phyloP scores from a whole-genome alignment of 2,113 vertebrate genomes.

The Chloroceryle aenea region DNA sequence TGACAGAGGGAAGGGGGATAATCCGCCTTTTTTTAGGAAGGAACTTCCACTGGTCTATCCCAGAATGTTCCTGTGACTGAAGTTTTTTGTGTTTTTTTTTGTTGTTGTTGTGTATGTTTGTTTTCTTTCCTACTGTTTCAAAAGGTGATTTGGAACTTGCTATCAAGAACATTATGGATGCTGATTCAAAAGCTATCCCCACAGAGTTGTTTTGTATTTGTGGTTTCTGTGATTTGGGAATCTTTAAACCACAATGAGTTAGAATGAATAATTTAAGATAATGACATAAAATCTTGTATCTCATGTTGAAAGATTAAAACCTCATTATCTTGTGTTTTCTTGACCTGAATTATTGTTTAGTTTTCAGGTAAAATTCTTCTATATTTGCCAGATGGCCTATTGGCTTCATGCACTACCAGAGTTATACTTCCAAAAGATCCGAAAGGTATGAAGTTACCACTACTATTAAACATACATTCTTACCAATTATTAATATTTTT shows the following conservation, averaged over 20 bases:
- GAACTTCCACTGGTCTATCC: background rate
- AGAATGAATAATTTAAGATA: background rate
- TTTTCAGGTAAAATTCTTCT: slow-evolving; percentile 91
- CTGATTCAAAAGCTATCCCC: background rate
- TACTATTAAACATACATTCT: background rate
- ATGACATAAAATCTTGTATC: background rate
- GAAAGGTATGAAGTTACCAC: slow-evolving; percentile 76
- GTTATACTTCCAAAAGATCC: slow-evolving; percentile 86
- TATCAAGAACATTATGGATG: background rate
- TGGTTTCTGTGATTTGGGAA: background rate
- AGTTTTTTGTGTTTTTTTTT: background rate
- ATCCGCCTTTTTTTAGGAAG: fast-evolving
- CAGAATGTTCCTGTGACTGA: background rate
- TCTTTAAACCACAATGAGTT: background rate
- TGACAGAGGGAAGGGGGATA: background rate
- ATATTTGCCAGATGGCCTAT: slow-evolving; percentile 89
- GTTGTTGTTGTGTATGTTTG: too few species aligned
- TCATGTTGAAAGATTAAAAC: background rate
- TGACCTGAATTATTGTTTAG: slow-evolving; percentile 54
- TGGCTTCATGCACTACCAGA: slow-evolving; percentile 87
- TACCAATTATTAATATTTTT: background rate
- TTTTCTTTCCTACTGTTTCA: background rate
- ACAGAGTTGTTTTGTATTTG: background rate
- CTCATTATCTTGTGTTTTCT: background rate
- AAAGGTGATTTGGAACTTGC: background rate